These are phyloP conservation scores for Rhagophthalmus giganteus DNA, from an alignment of 2,888 invertebrate species.

Conservation along the genomic window DNA sequence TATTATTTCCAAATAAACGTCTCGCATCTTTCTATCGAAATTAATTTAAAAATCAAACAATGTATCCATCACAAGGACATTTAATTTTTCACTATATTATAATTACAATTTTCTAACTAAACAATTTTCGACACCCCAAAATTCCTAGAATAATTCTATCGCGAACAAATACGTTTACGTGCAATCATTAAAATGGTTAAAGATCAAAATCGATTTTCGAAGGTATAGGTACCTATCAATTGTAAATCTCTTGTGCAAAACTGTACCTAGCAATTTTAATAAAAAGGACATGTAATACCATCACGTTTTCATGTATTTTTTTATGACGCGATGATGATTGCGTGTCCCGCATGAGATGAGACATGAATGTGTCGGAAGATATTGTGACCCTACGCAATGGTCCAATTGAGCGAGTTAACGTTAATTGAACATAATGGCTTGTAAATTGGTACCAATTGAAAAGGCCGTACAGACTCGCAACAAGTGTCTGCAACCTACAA, in stretches of 20 bases:
- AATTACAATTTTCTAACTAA: too few relatives aligned
- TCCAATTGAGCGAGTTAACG: constrained; percentile 57
- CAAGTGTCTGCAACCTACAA: constrained; percentile 44
- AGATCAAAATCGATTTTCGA: background rate
- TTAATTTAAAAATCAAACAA: too few relatives aligned
- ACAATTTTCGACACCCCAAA: background rate
- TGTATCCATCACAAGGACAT: too few relatives aligned
- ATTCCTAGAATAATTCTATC: background rate
- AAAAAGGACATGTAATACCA: constrained; percentile 16
- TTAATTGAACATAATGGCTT: constrained; percentile 56
- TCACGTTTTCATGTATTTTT: constrained; percentile 26
- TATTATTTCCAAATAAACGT: too few relatives aligned
- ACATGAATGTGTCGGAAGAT: constrained; percentile 44
- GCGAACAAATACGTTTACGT: background rate
- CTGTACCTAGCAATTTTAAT: constrained; percentile 4
- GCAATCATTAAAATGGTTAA: background rate
- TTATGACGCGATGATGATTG: constrained; percentile 41
- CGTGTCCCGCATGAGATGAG: constrained; percentile 52
- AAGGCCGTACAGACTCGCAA: constrained; percentile 51
- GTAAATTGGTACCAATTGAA: constrained; percentile 55
- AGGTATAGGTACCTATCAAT: background rate
- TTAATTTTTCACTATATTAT: too few relatives aligned
- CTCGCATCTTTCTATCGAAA: too few relatives aligned
- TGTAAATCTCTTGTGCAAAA: background rate
- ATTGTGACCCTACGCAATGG: constrained; percentile 51